Evolutionary conservation across 2,113 vertebrate species (phyloP).

Genomic region (Rana temporaria): DNA sequence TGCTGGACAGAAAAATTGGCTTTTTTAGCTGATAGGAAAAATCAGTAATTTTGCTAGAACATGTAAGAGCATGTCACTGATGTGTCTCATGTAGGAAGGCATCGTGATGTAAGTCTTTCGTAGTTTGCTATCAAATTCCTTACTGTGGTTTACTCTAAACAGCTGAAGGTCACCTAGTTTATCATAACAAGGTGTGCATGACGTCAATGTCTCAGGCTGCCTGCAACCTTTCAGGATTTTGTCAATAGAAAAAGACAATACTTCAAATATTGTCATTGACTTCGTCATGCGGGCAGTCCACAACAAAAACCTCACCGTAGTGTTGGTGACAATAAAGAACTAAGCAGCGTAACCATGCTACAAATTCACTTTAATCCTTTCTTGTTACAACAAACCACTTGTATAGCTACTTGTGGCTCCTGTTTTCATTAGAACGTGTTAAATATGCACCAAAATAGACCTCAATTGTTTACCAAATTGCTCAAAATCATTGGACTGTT

Average conservation of each 20-base stretch:
- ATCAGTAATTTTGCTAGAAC: constrained; percentile 40
- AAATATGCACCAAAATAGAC: not conserved
- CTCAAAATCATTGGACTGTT: not conserved
- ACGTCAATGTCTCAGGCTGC: constrained; percentile 46
- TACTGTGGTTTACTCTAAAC: constrained; percentile 28
- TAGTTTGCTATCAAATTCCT: constrained; percentile 43
- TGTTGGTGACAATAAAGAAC: constrained; percentile 24
- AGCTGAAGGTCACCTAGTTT: constrained; percentile 50
- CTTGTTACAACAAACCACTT: not conserved
- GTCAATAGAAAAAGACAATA: constrained; percentile 55
- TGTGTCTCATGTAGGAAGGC: constrained; percentile 16
- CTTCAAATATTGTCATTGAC: constrained; percentile 43
- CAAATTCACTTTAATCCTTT: not conserved
- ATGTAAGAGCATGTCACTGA: constrained; percentile 42
- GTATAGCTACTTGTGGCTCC: not conserved
- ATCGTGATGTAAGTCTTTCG: constrained; percentile 40
- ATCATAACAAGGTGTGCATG: constrained; percentile 52
- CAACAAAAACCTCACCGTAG: constrained; percentile 30
- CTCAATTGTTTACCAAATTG: not conserved
- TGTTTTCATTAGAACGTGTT: not conserved
- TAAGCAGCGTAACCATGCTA: not conserved
- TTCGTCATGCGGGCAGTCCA: constrained; percentile 32
- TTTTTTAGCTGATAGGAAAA: constrained; percentile 3
- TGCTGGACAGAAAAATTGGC: not conserved
- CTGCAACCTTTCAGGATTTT: constrained; percentile 50